Base-by-base conservation (phyloP, 1,140 invertebrate species). In the Aphelenchoides fujianensis region DNA sequence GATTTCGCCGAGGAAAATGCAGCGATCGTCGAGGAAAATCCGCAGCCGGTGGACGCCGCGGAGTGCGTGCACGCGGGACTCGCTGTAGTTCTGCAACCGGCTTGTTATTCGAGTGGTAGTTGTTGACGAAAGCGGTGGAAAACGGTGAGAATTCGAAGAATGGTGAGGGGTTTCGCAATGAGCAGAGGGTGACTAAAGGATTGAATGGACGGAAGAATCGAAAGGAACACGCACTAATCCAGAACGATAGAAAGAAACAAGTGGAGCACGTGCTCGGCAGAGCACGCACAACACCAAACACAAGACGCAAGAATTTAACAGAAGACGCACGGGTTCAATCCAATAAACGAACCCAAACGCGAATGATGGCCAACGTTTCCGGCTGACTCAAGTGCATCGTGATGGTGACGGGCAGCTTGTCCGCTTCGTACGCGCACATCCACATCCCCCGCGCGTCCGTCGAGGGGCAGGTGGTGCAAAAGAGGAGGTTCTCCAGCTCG, bases 1-100 rank as follows among this genome's bases (percentile, higher is more conserved):
- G 52, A 78, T 78, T 68, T 78, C 76, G 23, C 76, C 76, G 53
- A 68, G 32, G 70, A 78, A 78, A 62, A 78, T 78, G 48, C 73
- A 80, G n/a, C 37, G 30, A n/a, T 70, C 35, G 53, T 78, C 76
- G 52, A 78, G 30, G 36, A 69, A 54, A 19, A 78, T 78, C 30
- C 69, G 31, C 36, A 78, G 59, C 52, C 53, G 36, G 27, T 74
- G 68, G 16, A 78, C 76, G 41, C 76, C 76, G 23, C 74, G 16
- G 12, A 80, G 55, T 12, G 76, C 76, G 36, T 81, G 70, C n/a
- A 81, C 75, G 30, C 76, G 37, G 16, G 68, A 73, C 23, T 77
- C 73, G 54, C 54, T 30, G 66, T 78, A 78, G 57, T 78, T 78
- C 76, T 77, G 54, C n/a, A n/a, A n/a, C n/a, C n/a, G n/a, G n/a